A percentile compares a stretch with the other conserved stretches of the same genome.
Conservation (phyloP, 2,888 invertebrate species). For the Lasiommata megera region DNA sequence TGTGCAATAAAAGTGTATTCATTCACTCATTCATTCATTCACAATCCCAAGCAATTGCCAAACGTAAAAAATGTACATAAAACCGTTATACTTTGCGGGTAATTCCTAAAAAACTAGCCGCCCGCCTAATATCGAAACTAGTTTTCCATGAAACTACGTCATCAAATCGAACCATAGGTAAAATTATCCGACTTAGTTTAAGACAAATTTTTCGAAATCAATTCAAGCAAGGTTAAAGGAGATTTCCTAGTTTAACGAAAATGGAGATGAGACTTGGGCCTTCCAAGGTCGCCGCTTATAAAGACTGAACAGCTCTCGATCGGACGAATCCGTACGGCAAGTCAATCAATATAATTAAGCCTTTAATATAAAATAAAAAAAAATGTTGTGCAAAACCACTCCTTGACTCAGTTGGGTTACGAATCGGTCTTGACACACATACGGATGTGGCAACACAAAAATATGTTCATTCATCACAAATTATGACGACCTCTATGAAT, state of each 20-base stretch:
- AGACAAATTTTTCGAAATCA: neutral
- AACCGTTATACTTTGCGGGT: no score
- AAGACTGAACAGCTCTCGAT: neutral
- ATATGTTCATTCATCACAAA: conserved; percentile 21
- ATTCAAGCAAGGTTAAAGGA: neutral
- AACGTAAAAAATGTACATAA: no score
- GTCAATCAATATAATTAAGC: conserved; percentile 10
- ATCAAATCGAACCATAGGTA: no score
- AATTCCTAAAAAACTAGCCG: no score
- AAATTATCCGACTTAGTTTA: no score
- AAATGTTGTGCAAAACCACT: conserved; percentile 15
- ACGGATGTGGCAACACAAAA: conserved; percentile 18
- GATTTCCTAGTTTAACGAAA: neutral
- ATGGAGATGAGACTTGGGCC: neutral
- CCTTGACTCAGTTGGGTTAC: conserved; percentile 15
- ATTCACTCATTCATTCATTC: no score
- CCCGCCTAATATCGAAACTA: no score
- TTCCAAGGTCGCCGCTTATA: neutral
- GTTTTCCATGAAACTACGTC: no score
- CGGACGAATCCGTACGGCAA: neutral
- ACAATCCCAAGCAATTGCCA: no score
- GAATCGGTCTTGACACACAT: conserved; percentile 23
- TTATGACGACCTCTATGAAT: conserved; percentile 13
- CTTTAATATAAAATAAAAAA: conserved; percentile 1
- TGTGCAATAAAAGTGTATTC: no score